These are phyloP conservation scores for Protaetia brevitarsis DNA, from an alignment of 1,140 invertebrate species.

Conservation along the genomic window DNA sequence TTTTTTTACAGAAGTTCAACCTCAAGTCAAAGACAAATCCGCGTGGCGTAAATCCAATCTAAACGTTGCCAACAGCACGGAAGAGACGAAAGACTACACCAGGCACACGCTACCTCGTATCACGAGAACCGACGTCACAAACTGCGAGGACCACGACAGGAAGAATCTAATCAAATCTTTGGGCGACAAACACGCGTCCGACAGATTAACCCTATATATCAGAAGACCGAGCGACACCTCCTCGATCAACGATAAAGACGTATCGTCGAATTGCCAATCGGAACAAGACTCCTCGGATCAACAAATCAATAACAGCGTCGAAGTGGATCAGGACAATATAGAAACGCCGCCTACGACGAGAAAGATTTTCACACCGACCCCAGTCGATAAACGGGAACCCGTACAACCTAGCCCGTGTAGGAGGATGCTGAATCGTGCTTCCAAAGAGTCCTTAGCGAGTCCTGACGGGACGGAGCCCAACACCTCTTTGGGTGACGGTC, in stretches of 20 bases:
- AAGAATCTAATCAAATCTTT: constrained; percentile 53
- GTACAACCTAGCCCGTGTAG: constrained; percentile 47
- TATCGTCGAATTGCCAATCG: neutral
- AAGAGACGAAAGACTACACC: constrained; percentile 50
- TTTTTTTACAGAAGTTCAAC: constrained; percentile 68
- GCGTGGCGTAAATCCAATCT: constrained; percentile 72
- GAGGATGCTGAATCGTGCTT: constrained; percentile 48
- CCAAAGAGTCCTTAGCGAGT: constrained; percentile 38
- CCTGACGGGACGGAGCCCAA: constrained; percentile 50
- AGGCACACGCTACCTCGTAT: constrained; percentile 26
- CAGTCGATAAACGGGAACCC: constrained; percentile 58
- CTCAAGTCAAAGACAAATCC: constrained; percentile 71
- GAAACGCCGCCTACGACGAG: constrained; percentile 82
- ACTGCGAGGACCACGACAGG: constrained; percentile 56
- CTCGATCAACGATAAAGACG: constrained; percentile 5
- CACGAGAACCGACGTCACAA: constrained; percentile 43
- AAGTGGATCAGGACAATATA: constrained; percentile 87
- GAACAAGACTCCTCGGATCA: constrained; percentile 12
- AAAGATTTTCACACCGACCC: constrained; percentile 61
- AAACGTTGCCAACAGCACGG: constrained; percentile 61
- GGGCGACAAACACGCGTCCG: constrained; percentile 49
- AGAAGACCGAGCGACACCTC: constrained; percentile 50
- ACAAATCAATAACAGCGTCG: constrained; percentile 64
- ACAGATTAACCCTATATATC: constrained; percentile 64
- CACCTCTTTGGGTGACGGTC: constrained; percentile 63